Evolutionary conservation across 1,140 invertebrate genomes (phyloP).

Genomic region (Eufriesea mexicana): DNA sequence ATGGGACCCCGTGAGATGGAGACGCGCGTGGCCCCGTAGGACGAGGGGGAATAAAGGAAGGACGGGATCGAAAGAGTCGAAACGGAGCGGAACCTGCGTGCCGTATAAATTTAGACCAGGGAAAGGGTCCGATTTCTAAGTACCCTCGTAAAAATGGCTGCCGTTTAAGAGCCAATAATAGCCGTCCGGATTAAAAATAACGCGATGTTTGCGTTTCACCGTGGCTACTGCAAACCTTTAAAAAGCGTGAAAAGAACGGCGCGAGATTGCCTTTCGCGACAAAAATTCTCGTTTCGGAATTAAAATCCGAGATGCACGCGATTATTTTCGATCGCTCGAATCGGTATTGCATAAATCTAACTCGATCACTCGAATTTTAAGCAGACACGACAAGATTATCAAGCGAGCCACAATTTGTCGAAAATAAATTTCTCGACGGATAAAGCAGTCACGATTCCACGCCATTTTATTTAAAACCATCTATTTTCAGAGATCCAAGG

Average conservation of each 20-base stretch:
- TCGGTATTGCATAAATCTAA: not conserved
- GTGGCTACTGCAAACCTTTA: not conserved
- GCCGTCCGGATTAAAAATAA: slow-evolving; percentile 17
- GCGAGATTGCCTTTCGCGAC: not conserved
- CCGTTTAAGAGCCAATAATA: slow-evolving; percentile 29
- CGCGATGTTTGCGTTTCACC: slow-evolving; percentile 14
- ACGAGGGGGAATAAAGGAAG: not conserved
- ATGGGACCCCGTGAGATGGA: too few species aligned
- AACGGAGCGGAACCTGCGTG: not conserved
- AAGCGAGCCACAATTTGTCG: too few species aligned
- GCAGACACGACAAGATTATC: too few species aligned
- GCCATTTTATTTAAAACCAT: too few species aligned
- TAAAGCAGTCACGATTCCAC: too few species aligned
- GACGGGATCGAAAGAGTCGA: not conserved
- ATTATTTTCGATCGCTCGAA: not conserved
- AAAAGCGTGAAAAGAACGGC: not conserved
- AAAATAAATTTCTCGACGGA: too few species aligned
- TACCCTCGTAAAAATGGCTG: slow-evolving; percentile 17
- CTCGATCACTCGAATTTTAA: too few species aligned
- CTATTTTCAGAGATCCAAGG: too few species aligned
- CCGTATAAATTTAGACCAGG: slow-evolving; percentile 4
- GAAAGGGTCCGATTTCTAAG: slow-evolving; percentile 10
- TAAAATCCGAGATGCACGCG: not conserved
- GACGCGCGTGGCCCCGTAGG: too few species aligned
- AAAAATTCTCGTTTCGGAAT: not conserved